Percentiles rank a stretch among this genome's conserved stretches.
phyloP scores from a whole-genome alignment of 1,140 invertebrate genomes.

The Drosophila eugracilis region DNA sequence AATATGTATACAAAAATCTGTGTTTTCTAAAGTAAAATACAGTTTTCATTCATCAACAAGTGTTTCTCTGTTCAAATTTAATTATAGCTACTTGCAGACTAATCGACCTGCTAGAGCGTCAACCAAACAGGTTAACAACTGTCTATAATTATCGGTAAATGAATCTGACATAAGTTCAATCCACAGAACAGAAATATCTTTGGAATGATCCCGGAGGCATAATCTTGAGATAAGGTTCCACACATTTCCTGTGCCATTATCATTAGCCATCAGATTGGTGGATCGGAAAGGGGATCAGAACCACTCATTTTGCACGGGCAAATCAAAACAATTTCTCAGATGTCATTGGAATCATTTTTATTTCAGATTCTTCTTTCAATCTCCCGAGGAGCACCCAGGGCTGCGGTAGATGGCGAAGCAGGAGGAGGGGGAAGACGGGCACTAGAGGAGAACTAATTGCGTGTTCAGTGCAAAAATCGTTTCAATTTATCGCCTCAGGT shows the following conservation, averaged over 20 bases:
- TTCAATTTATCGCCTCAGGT: constrained; percentile 79
- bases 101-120: background rate
- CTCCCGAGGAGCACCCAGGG: constrained; percentile 22
- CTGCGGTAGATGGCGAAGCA: no score
- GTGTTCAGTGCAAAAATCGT: constrained; percentile 76
- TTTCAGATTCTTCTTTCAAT: constrained; percentile 49
- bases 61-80: no score
- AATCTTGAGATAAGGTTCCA: constrained; percentile 26
- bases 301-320: constrained; percentile 33
- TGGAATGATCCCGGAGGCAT: constrained; percentile 12
- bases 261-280: constrained; percentile 3
- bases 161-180: constrained; percentile 34
- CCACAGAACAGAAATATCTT: constrained; percentile 8
- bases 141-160: constrained; percentile 21
- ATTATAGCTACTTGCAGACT: background rate
- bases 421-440: background rate
- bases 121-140: background rate
- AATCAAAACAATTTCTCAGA: constrained; percentile 71
- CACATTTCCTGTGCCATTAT: constrained; percentile 45
- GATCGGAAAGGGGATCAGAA: constrained; percentile 1
- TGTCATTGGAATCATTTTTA: constrained; percentile 56
- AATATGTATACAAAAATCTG: no score
- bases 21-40: no score
- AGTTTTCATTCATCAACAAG: no score
- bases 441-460: constrained; percentile 72